These are phyloP conservation scores for Pandemis corylana DNA, from an alignment of 2,888 invertebrate genomes.

Conservation along the genomic window DNA sequence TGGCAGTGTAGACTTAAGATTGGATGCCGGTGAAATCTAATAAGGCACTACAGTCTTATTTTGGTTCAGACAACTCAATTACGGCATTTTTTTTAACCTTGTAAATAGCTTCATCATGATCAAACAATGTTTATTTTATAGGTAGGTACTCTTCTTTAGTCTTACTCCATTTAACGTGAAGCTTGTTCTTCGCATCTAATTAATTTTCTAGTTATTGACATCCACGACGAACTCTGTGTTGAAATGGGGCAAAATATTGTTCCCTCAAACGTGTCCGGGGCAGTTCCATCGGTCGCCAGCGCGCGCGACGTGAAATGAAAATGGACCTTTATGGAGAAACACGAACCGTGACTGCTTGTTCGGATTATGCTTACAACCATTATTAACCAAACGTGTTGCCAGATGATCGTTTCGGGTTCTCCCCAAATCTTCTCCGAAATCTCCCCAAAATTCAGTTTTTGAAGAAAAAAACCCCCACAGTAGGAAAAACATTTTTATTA, in stretches of 20 bases:
- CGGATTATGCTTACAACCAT: slow-evolving; percentile 21
- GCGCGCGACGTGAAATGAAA: slow-evolving; percentile 43
- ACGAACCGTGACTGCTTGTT: slow-evolving; percentile 39
- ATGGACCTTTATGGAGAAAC: slow-evolving; percentile 42
- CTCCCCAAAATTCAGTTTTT: too few relatives aligned
- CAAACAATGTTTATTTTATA: too few relatives aligned
- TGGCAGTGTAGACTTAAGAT: slow-evolving; percentile 26
- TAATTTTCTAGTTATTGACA: too few relatives aligned
- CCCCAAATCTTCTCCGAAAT: too few relatives aligned
- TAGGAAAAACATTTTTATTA: too few relatives aligned
- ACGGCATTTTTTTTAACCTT: neutral
- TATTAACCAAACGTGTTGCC: too few relatives aligned
- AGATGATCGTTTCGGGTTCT: too few relatives aligned
- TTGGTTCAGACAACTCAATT: neutral
- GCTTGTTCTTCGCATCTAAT: too few relatives aligned
- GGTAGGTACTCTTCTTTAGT: too few relatives aligned
- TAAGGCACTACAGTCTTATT: slow-evolving; percentile 6
- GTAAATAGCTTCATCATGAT: too few relatives aligned
- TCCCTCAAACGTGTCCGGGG: neutral
- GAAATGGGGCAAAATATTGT: neutral
- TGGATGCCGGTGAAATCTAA: slow-evolving; percentile 34
- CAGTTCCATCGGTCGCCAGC: neutral
- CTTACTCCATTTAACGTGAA: too few relatives aligned
- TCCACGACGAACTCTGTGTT: neutral
- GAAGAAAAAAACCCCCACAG: too few relatives aligned